phyloP scores from a whole-genome alignment of 2,113 vertebrate species.

The Osmerus mordax region DNA sequence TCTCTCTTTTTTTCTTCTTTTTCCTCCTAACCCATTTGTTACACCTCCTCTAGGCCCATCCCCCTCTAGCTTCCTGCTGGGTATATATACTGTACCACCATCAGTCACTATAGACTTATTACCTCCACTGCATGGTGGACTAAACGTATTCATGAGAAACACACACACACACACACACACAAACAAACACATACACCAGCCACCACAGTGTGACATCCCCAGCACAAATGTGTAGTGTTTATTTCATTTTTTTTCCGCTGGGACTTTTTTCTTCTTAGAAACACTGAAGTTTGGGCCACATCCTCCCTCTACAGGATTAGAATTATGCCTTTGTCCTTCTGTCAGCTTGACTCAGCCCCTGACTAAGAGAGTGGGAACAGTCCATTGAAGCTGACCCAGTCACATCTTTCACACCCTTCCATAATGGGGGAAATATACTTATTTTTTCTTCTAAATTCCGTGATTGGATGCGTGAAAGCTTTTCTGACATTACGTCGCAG shows the following conservation, averaged over 20 bases:
- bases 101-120: conserved; percentile 62
- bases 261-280: too few species aligned
- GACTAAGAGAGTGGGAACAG: too few species aligned
- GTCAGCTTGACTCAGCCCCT: conserved; percentile 16
- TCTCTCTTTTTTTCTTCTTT: conserved; percentile 41
- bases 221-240: conserved; percentile 27
- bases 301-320: background rate
- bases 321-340: conserved; percentile 11
- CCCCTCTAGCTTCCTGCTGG: conserved; percentile 53
- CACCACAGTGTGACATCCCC: conserved; percentile 6
- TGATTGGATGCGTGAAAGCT: too few species aligned
- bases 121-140: conserved; percentile 32
- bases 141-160: background rate
- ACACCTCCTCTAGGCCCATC: conserved; percentile 55
- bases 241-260: too few species aligned
- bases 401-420: too few species aligned
- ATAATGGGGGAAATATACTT: too few species aligned
- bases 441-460: too few species aligned
- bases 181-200: conserved; percentile 1
- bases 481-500: too few species aligned
- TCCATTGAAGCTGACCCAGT: background rate
- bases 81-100: conserved; percentile 57
- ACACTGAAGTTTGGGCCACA: too few species aligned
- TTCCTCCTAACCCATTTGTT: conserved; percentile 56
- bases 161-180: conserved; percentile 7